These are phyloP conservation scores for Tachina grossa DNA, from an alignment of 2,888 invertebrate species.

Conservation along the genomic window DNA sequence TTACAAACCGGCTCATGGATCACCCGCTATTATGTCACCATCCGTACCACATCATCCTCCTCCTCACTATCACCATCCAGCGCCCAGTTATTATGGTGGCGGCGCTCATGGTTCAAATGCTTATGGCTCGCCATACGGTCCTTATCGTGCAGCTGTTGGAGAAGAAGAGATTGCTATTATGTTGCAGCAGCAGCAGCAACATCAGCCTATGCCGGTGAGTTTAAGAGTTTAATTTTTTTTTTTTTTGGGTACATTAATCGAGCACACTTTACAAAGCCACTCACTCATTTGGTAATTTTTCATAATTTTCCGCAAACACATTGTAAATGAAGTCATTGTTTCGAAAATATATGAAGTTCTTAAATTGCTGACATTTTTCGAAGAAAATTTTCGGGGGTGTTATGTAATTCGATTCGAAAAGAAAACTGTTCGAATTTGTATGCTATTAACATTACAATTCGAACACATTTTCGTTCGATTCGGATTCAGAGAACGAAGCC, in stretches of 20 bases:
- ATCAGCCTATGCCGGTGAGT: conserved; percentile 73
- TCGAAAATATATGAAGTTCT: background rate
- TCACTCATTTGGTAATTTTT: conserved; percentile 1
- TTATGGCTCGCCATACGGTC: conserved; percentile 62
- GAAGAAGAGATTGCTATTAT: conserved; percentile 77
- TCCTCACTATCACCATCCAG: conserved; percentile 24
- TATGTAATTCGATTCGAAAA: too few relatives aligned
- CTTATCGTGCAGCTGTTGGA: conserved; percentile 77
- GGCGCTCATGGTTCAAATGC: conserved; percentile 60
- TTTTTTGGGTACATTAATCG: background rate
- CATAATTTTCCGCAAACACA: background rate
- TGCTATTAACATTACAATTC: too few relatives aligned
- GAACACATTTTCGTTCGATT: too few relatives aligned
- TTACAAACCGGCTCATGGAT: conserved; percentile 56
- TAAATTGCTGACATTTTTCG: too few relatives aligned
- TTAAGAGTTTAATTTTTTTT: background rate
- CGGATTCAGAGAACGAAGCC: too few relatives aligned
- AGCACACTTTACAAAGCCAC: conserved; percentile 14
- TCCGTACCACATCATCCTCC: background rate
- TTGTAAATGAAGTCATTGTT: background rate
- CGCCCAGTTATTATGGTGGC: conserved; percentile 40
- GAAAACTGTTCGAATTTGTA: too few relatives aligned
- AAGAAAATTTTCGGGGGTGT: too few relatives aligned
- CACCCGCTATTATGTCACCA: conserved; percentile 19
- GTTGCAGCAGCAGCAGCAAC: conserved; percentile 75